Percentiles rank a stretch among this genome's conserved stretches.
Evolutionary conservation across 2,113 vertebrate species (phyloP).

Genomic region (Indicator indicator): DNA sequence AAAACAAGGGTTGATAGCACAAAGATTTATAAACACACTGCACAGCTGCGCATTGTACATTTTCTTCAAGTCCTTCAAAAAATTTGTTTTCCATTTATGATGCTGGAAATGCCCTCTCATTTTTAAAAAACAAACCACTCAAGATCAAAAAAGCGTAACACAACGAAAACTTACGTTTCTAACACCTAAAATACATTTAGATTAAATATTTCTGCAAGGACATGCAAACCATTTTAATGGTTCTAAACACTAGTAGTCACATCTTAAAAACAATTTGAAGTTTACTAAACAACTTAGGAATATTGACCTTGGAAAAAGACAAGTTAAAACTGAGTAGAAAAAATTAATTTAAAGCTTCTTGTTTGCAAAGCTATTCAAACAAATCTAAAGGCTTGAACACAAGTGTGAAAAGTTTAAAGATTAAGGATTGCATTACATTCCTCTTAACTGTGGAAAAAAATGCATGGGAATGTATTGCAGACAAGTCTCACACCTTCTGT

Average conservation of each 20-base stretch:
- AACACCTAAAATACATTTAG: neutral
- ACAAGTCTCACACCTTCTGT: neutral
- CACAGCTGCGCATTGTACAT: neutral
- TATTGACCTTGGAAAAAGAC: neutral
- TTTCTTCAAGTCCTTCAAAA: neutral
- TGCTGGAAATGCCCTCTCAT: neutral
- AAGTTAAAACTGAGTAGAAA: neutral
- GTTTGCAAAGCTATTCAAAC: neutral
- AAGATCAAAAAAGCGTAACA: neutral
- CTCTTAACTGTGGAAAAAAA: neutral
- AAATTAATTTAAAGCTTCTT: neutral
- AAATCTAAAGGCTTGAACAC: neutral
- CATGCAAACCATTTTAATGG: neutral
- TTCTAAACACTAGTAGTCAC: neutral
- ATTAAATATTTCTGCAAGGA: neutral
- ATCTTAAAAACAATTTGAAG: neutral
- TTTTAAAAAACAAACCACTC: neutral
- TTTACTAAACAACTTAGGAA: neutral
- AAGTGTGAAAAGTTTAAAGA: neutral
- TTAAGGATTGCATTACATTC: neutral
- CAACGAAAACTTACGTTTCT: neutral
- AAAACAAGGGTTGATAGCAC: neutral
- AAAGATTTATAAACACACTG: neutral
- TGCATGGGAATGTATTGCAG: neutral
- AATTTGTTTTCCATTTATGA: neutral